Base-by-base conservation (phyloP, 2,113 vertebrate species). In the Osmerus eperlanus region DNA sequence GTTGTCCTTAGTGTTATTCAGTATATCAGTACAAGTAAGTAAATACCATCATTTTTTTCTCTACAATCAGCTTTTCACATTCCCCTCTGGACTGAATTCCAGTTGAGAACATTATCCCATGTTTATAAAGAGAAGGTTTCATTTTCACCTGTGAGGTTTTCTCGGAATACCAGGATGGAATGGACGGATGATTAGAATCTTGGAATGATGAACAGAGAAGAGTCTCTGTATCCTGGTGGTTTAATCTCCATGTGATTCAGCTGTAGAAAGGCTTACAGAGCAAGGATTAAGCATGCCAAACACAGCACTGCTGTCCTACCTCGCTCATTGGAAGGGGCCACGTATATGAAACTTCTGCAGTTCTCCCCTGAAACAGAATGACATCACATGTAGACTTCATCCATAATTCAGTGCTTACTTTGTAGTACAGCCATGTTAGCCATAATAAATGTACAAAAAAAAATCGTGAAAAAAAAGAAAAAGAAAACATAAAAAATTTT, bases 291-390 rank as follows among this genome's bases (percentile, higher is more conserved):
- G 21, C 18, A 56, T 56, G 41, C 41, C 41, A 47, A 7, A 12
- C 36, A 41, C 41, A 47, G 41, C 41, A 2, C 41, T 47, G 41
- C 41, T 18, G 21, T 76, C 91, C 84, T 90, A 97, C 96, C 96
- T 95, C 89, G 89, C 85, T 96, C 95, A 66, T 94, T 86, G 55
- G 92, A 79, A 66, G 96, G 95, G 29, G 94, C 91, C 32, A 97
- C 84, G 41, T 92, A 91, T 71, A 93, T 88, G 82, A 97, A 98
- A 79, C 92, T 95, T 82, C 94, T 91, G 75, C 96, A 97, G 29
- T 86, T 94, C 80, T 97, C 95, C 75, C 93, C 96, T 98, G 85
- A 28, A 88, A 92, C 70, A 81, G 5, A 88, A 18, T 7, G 9
- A 68, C 62, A 53, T 71, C 14, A 78, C 9, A 67, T 18, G 16